Percentiles rank a stretch among this genome's conserved stretches.
These are phyloP conservation scores for Hyposmocoma kahamanoa DNA, from an alignment of 1,140 invertebrate genomes.

Conservation along the genomic window DNA sequence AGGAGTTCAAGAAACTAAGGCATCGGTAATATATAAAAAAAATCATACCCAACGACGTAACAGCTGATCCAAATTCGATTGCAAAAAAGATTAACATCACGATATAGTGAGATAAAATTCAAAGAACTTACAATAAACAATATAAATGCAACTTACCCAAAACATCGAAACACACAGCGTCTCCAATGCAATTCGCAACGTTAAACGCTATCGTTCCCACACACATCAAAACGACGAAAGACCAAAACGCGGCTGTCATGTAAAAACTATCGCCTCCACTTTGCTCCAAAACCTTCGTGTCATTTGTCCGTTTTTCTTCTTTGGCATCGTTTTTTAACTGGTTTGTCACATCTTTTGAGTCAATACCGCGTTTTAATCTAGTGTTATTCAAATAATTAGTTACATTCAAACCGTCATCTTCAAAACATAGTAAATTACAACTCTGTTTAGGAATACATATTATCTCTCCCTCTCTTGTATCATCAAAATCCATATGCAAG, in stretches of 20 bases:
- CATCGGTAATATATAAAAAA: no score
- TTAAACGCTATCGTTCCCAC: constrained; percentile 84
- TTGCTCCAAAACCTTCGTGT: no score
- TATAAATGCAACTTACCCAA: constrained; percentile 77
- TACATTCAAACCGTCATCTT: neutral
- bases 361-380: neutral
- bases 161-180: constrained; percentile 87
- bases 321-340: neutral
- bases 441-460: neutral
- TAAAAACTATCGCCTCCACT: constrained; percentile 60
- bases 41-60: no score
- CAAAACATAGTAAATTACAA: constrained; percentile 1
- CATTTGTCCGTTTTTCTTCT: no score
- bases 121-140: constrained; percentile 5
- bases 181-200: constrained; percentile 84
- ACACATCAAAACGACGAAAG: constrained; percentile 80
- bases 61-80: no score
- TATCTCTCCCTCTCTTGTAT: neutral
- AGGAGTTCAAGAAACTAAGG: no score
- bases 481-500: constrained; percentile 1
- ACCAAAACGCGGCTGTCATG: constrained; percentile 78
- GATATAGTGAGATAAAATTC: no score
- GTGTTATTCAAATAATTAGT: no score
- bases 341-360: neutral
- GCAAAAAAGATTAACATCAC: no score